Evolutionary conservation across 2,888 invertebrate species (phyloP).

Genomic region (Monochamus alternatus): DNA sequence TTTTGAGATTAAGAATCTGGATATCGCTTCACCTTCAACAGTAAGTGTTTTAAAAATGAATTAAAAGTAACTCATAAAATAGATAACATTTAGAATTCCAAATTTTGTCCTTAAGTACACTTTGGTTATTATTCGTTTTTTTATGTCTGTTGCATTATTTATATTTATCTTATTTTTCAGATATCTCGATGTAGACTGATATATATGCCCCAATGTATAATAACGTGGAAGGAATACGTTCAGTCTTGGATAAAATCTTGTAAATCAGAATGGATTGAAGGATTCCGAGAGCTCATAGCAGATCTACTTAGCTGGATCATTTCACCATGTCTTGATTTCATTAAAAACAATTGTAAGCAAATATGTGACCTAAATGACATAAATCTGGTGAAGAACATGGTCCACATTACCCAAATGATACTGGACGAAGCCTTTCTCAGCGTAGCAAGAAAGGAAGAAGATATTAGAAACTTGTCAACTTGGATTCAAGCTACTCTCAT

Average conservation of each 20-base stretch:
- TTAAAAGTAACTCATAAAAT: background rate
- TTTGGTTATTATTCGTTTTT: no score
- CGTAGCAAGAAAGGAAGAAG: conserved; percentile 62
- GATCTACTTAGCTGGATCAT: conserved; percentile 74
- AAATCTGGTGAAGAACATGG: conserved; percentile 65
- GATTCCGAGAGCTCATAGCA: conserved; percentile 60
- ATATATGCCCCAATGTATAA: conserved; percentile 73
- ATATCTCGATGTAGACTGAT: conserved; percentile 79
- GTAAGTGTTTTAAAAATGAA: conserved; percentile 68
- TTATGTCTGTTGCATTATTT: no score
- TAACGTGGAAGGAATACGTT: conserved; percentile 75
- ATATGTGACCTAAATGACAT: conserved; percentile 65
- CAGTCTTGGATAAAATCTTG: conserved; percentile 70
- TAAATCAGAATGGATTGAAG: conserved; percentile 57
- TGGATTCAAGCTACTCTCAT: conserved; percentile 74
- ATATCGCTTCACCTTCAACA: conserved; percentile 86
- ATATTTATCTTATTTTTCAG: conserved; percentile 50
- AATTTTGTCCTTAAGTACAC: no score
- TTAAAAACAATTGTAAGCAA: conserved; percentile 70
- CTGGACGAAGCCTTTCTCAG: conserved; percentile 63
- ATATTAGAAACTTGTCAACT: conserved; percentile 70
- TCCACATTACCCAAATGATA: conserved; percentile 67
- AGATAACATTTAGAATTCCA: no score
- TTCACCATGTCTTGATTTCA: conserved; percentile 73
- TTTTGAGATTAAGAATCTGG: conserved; percentile 87